Percentiles rank a stretch among this genome's conserved stretches.
Evolutionary conservation across 23 tunicate genomes (phyloP).

Genomic region (Styela clava): DNA sequence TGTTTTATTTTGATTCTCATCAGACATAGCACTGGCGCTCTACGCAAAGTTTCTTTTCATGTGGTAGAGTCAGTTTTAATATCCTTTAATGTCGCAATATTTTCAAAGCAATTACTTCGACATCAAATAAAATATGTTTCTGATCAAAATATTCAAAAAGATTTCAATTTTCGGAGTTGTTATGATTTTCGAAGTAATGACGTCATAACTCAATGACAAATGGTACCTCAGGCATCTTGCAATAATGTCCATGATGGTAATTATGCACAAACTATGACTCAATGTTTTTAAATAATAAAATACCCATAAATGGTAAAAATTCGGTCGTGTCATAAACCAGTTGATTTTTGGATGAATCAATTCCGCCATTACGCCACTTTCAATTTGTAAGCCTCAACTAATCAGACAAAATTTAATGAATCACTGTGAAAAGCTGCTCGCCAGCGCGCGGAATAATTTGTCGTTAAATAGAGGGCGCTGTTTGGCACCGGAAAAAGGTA

Average conservation of each 20-base stretch:
- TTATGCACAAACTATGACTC: neutral
- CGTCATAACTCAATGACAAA: neutral
- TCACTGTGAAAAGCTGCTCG: too few species aligned
- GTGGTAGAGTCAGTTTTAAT: neutral
- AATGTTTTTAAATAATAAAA: too few species aligned
- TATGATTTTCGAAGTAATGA: neutral
- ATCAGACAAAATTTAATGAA: too few species aligned
- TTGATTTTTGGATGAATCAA: too few species aligned
- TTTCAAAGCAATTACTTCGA: neutral
- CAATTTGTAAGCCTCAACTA: too few species aligned
- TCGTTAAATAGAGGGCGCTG: too few species aligned
- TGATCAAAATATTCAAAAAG: neutral
- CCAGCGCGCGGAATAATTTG: too few species aligned
- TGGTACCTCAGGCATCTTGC: neutral
- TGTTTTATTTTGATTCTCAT: too few species aligned
- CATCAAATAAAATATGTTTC: neutral
- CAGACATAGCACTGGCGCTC: neutral
- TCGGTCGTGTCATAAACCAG: too few species aligned
- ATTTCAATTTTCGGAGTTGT: neutral
- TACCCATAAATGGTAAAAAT: neutral
- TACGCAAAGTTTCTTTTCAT: neutral
- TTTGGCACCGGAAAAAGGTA: too few species aligned
- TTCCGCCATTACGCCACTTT: too few species aligned
- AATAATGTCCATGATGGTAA: neutral
- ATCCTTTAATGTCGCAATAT: neutral